These are phyloP conservation scores for Heptranchias perlo DNA, from an alignment of 2,113 vertebrate genomes.

Conservation along the genomic window DNA sequence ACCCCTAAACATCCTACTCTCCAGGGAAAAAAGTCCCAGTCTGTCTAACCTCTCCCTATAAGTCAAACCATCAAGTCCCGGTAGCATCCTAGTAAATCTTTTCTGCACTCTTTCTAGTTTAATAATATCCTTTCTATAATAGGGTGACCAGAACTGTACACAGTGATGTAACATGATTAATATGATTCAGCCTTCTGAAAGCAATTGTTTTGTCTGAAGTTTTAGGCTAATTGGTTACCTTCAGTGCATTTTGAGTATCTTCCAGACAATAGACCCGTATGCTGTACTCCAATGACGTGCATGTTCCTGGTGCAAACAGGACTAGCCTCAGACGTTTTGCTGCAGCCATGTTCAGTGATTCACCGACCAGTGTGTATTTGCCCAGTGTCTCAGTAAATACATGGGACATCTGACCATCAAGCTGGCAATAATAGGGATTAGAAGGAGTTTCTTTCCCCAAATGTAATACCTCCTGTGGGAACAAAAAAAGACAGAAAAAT, in stretches of 20 bases:
- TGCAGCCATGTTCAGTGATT: conserved; percentile 90
- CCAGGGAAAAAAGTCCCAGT: too few relatives aligned
- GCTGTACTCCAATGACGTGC: conserved; percentile 89
- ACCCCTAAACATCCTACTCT: too few relatives aligned
- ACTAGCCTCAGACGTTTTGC: conserved; percentile 91
- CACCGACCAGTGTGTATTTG: conserved; percentile 87
- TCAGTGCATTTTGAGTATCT: conserved; percentile 87
- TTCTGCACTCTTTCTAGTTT: too few relatives aligned
- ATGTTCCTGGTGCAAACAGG: conserved; percentile 85
- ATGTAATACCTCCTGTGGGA: conserved; percentile 79
- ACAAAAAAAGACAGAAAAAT: not conserved
- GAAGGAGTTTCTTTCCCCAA: conserved; percentile 81
- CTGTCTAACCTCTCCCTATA: too few relatives aligned
- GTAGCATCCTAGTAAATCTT: too few relatives aligned
- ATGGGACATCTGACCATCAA: conserved; percentile 84
- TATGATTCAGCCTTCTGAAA: not conserved
- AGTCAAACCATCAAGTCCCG: too few relatives aligned
- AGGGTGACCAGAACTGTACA: too few relatives aligned
- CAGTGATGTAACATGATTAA: not conserved
- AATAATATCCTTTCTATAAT: too few relatives aligned
- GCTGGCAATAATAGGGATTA: conserved; percentile 91
- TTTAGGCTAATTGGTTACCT: conserved; percentile 59
- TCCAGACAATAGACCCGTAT: conserved; percentile 96
- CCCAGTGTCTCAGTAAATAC: conserved; percentile 93
- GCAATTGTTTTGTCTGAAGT: not conserved